Conservation (phyloP, 2,888 invertebrate genomes). For the Emmelina monodactyla region DNA sequence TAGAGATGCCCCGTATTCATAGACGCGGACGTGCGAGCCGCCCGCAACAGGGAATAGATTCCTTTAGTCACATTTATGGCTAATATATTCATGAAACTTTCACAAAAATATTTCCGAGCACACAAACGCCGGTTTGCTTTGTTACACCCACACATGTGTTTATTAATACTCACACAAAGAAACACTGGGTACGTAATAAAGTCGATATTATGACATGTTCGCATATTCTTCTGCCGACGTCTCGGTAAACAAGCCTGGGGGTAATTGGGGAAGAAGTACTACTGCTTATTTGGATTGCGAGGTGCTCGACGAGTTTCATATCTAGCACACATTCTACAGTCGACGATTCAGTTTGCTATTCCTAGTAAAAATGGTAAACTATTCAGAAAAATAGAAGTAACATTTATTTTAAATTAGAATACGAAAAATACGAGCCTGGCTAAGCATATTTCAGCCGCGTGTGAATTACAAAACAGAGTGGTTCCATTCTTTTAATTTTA, state of each 20-base stretch:
- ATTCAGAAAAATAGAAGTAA: no score
- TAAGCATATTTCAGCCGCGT: no score
- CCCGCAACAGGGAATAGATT: constrained; percentile 50
- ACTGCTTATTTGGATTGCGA: no score
- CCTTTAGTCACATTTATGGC: constrained; percentile 63
- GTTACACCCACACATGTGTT: constrained; percentile 34
- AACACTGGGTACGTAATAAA: constrained; percentile 9
- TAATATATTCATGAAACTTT: constrained; percentile 66
- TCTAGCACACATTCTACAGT: no score
- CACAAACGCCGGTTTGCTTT: constrained; percentile 40
- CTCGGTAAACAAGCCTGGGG: constrained; percentile 15
- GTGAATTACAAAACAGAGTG: no score
- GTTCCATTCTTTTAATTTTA: no score
- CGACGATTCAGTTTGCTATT: no score
- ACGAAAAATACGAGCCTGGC: no score
- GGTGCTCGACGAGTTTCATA: no score
- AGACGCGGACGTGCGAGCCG: constrained; percentile 20
- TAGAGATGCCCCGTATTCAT: constrained; percentile 23
- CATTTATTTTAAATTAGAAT: no score
- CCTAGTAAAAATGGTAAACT: no score
- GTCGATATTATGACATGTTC: constrained; percentile 4
- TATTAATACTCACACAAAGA: constrained; percentile 29
- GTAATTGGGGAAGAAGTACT: neutral
- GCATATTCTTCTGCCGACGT: constrained; percentile 20
- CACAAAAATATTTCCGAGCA: constrained; percentile 54